Percentiles rank a stretch among this genome's conserved stretches.
phyloP scores from a whole-genome alignment of 1,140 invertebrate genomes.

The Bacillus rossius region DNA sequence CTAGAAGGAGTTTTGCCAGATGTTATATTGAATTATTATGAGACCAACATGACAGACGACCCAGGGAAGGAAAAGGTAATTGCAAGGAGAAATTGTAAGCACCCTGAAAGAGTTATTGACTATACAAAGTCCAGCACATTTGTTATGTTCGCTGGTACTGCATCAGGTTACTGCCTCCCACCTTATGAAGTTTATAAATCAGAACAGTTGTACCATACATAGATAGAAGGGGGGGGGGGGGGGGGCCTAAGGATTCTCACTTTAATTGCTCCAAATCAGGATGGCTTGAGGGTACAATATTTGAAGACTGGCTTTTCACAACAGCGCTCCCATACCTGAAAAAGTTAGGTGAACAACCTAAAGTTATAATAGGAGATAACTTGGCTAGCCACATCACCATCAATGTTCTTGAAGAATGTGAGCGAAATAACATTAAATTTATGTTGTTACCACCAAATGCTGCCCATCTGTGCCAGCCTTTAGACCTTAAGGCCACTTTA shows the following conservation, averaged over 20 bases:
- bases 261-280: conserved; percentile 24
- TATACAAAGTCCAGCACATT: conserved; percentile 28
- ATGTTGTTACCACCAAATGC: too few relatives aligned
- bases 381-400: too few relatives aligned
- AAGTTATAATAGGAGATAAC: too few relatives aligned
- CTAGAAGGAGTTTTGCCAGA: conserved; percentile 30
- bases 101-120: conserved; percentile 33
- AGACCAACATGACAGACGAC: too few relatives aligned
- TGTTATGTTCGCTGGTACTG: conserved; percentile 32
- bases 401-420: too few relatives aligned
- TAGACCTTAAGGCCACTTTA: too few relatives aligned
- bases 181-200: conserved; percentile 33
- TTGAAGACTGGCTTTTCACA: conserved; percentile 30
- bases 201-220: conserved; percentile 33
- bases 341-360: too few relatives aligned
- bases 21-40: conserved; percentile 39
- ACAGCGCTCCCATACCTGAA: too few relatives aligned
- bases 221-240: conserved; percentile 32
- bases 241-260: conserved; percentile 16
- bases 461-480: too few relatives aligned
- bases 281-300: conserved; percentile 31
- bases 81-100: conserved; percentile 29
- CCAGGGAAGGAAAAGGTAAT: conserved; percentile 30
- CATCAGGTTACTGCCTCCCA: conserved; percentile 24
- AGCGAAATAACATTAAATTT: too few relatives aligned